Evolutionary conservation across 2,888 invertebrate species (phyloP), one percentile per base, ranked within the genome.

Genomic region (Halictus ligatus): DNA sequence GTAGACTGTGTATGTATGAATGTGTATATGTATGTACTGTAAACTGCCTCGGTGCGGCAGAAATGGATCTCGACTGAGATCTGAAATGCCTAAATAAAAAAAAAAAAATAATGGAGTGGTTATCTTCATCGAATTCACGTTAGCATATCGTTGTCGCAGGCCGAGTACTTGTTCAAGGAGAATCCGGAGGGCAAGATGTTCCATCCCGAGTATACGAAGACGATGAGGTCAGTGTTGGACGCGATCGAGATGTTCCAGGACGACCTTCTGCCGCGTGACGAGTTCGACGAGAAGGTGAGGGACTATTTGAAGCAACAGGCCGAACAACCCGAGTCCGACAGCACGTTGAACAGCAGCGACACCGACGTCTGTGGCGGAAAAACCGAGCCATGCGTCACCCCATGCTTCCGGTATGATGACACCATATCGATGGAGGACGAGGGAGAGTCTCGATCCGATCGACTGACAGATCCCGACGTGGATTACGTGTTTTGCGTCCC

Each of bases 131-230:
- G 46, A 46, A 46, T n/a, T 58, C n/a, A n/a, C 54, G 10, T 58
- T 58, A 8, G 21, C 8, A n/a, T n/a, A n/a, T 10, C 54, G n/a
- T 58, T n/a, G 1, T 71, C 81, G 5, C 89, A 96, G 96, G 97
- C 97, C 0, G 97, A 97, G 94, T 97, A 96, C 93, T 94, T 97
- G 77, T 97, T 97, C 95, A 96, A 96, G 92, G 95, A 96, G 92
- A 97, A 97, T 94, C 97, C 97, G 0, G 96, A 96, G 89, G 97
- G 97, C 0, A 97, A 96, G 94, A 97, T 97, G 96, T 96, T 97
- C 81, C 96, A 97, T 93, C 97, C 97, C 0, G 96, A 97, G 58
- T 97, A 96, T 92, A 96, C 96, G 84, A 94, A 96, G 54, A 96
- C 96, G 91, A 96, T 96, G 40, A 96, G 96, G 88, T 95, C 93